Percentiles rank a stretch among this genome's conserved stretches.
Conservation (phyloP, 2,797 vertebrate species). For the Argya squamiceps region DNA sequence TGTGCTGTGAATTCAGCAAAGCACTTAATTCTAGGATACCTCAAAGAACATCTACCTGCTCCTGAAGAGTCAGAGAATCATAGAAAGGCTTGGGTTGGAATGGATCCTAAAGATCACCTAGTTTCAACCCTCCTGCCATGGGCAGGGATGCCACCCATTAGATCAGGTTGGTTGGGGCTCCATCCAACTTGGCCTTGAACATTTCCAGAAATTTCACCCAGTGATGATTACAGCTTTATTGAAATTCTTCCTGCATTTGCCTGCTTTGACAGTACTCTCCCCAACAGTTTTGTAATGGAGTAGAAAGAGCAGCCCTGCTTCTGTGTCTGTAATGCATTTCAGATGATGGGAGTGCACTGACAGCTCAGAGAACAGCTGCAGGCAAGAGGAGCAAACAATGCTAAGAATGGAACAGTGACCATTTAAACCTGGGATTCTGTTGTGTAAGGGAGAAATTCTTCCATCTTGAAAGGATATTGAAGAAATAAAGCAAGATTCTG, state of each 20-base stretch:
- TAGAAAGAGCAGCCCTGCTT: not conserved
- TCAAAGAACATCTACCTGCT: not conserved
- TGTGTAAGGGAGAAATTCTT: slow-evolving; percentile 26
- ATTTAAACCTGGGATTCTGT: not conserved
- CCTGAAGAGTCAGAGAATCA: not conserved
- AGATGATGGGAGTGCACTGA: not conserved
- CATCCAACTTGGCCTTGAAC: not conserved
- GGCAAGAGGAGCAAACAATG: not conserved
- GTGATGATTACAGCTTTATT: not conserved
- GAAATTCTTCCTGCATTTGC: not conserved
- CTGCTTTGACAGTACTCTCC: not conserved
- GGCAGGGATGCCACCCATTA: not conserved
- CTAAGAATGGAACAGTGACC: not conserved
- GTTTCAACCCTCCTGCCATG: not conserved
- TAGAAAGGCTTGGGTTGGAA: not conserved
- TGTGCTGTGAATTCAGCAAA: not conserved
- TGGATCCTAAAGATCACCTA: not conserved
- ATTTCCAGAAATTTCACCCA: not conserved
- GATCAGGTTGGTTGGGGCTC: not conserved
- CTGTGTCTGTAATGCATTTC: not conserved
- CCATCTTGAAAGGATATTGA: slow-evolving; percentile 33
- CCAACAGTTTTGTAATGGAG: not conserved
- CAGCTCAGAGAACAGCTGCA: not conserved
- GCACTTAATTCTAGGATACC: not conserved
- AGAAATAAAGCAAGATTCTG: not conserved